Evolutionary conservation across 2,113 vertebrate species (phyloP), one percentile per base, ranked within the genome.

Genomic region (Panthera leo): DNA sequence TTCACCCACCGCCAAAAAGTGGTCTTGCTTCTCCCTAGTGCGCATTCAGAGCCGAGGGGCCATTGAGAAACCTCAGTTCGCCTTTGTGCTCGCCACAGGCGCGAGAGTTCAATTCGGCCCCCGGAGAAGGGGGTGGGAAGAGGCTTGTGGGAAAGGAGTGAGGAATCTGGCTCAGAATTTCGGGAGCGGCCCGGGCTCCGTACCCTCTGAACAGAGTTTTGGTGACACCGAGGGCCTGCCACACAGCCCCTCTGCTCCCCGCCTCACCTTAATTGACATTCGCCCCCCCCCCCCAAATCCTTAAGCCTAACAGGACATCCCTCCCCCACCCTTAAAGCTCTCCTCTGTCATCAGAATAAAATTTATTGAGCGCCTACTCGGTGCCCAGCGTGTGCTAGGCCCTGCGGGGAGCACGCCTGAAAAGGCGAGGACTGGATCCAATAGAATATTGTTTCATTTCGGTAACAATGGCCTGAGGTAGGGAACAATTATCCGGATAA

Each of bases 381-480:
- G 96, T 97, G 97, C 96, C 88, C 98, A 97, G 97, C 95, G 76
- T 98, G 98, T 97, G 98, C 97, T 71, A 51, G 91, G 29, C 97
- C 5, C 98, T 7, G 31, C 94, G 1, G 98, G 98, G 95, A 88
- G 94, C 85, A 7, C 0, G 51, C 51, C 83, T 97, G 94, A 97
- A 98, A 98, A 98, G 96, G 39, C 97, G 45, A 31, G 88, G 97
- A 92, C 97, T 65, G 96, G 92, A 97, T 95, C 97, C 93, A 85
- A 97, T 97, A 93, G 98, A 98, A 98, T 97, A 98, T 97, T 98
- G 97, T 97, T 98, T 98, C 93, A 96, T 97, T 98, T 97, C 89
- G 51, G 95, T 79, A 97, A 98, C 98, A 98, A 98, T 97, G 93
- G 67, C 85, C 76, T 94, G 96, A 98, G 97, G 95, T 97, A 73